Percentiles rank a stretch among this genome's conserved stretches.
phyloP scores from a whole-genome alignment of 2,113 vertebrate species.

The Girardinichthys multiradiatus region DNA sequence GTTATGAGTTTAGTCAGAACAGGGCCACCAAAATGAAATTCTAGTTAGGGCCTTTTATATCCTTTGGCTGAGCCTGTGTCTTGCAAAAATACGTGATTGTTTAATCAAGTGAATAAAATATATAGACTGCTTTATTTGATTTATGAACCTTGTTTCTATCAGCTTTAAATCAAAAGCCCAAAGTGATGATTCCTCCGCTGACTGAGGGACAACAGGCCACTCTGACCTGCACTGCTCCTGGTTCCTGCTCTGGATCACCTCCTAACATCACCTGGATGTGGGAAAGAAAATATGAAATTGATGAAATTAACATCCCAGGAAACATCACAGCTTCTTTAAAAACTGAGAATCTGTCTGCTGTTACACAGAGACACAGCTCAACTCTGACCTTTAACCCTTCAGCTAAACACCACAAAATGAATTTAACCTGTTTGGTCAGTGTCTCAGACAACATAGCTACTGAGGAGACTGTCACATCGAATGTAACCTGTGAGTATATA shows the following conservation, averaged over 20 bases:
- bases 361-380: conserved; percentile 20
- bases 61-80: no score
- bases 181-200: conserved; percentile 41
- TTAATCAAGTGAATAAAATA: no score
- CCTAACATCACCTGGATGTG: conserved; percentile 53
- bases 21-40: no score
- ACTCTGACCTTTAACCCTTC: conserved; percentile 34
- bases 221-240: conserved; percentile 62
- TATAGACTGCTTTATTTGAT: neutral
- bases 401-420: conserved; percentile 5
- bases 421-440: conserved; percentile 44
- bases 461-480: conserved; percentile 25
- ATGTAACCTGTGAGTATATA: conserved; percentile 51
- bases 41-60: no score
- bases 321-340: neutral
- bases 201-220: conserved; percentile 39
- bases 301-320: neutral
- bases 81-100: no score
- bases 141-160: neutral
- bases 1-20: no score
- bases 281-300: conserved; percentile 10
- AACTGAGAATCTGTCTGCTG: neutral
- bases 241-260: conserved; percentile 54
- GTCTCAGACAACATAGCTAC: conserved; percentile 8
- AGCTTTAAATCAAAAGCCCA: conserved; percentile 58